Base-by-base conservation (phyloP, 2,113 vertebrate genomes). In the Leucoraja erinaceus region DNA sequence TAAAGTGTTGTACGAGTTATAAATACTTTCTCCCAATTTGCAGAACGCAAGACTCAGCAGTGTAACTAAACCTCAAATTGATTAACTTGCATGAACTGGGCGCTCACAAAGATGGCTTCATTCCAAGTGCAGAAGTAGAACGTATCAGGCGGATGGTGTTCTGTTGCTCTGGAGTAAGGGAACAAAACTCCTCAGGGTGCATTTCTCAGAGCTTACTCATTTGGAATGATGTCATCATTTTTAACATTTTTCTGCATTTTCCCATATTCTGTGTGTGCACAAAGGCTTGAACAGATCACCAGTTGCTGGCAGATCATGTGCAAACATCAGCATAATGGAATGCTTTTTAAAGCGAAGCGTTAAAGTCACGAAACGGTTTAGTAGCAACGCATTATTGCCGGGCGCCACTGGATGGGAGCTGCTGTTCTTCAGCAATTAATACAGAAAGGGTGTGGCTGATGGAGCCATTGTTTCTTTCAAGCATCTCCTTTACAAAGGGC, bases 51-150 rank as follows among this genome's bases (percentile, higher is more conserved):
- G 97, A 97, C 98, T 99, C 98, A 98, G 99, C 98, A 99, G 98
- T 98, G 98, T 99, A 99, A 99, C 98, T 99, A 99, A 99, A 99
- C 98, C 99, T 99, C 98, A 99, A 98, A 99, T 99, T 99, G 99
- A 99, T 99, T 99, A 99, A 99, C 98, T 99, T 97, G 98, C 98
- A 97, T 98, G 98, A 99, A 99, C 97, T 98, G 98, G 98, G 97
- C 98, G 97, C 97, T 98, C 98, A 99, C 98, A 99, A 99, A 99
- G 98, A 99, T 99, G 98, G 98, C 98, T 98, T 96, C 94, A 96
- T 97, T 99, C 98, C 99, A 99, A 98, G 98, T 97, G 97, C 93
- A 97, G 96, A 95, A 97, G 96, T 96, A 95, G 96, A 97, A 96
- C 97, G 96, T 97, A 98, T 98, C 97, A 98, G 98, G 98, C 98